Conservation (phyloP, 2,888 invertebrate genomes). For the Ceramica pisi region DNA sequence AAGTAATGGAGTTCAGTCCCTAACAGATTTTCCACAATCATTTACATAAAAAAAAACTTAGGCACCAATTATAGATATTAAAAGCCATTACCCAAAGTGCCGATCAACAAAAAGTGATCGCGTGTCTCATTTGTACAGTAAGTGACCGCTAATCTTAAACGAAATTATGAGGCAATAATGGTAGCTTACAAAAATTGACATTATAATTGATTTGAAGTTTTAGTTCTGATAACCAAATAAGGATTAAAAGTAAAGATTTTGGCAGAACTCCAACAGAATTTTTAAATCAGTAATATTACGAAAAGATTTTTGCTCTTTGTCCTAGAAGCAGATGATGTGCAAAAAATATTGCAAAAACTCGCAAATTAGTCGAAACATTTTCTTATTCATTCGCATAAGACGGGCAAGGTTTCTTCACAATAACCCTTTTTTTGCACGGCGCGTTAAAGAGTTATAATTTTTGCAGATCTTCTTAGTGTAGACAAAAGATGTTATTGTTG, state of each 20-base stretch:
- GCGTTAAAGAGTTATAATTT: constrained; percentile 85
- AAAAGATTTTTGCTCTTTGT: constrained; percentile 47
- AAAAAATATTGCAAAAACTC: constrained; percentile 66
- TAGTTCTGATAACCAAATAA: neutral
- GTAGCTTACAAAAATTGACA: constrained; percentile 19
- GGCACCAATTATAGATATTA: constrained; percentile 46
- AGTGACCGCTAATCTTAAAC: constrained; percentile 55
- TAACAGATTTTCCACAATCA: constrained; percentile 18
- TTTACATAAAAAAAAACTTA: constrained; percentile 39
- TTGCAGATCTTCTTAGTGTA: constrained; percentile 74
- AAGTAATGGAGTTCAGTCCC: neutral
- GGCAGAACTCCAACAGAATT: constrained; percentile 23
- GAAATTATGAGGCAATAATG: constrained; percentile 41
- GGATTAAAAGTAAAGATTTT: constrained; percentile 8
- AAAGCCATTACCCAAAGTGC: constrained; percentile 55
- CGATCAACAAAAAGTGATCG: constrained; percentile 53
- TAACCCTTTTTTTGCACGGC: constrained; percentile 77
- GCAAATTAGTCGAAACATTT: constrained; percentile 71
- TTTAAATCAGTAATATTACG: constrained; percentile 18
- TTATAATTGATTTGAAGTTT: constrained; percentile 28
- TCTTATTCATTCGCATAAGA: constrained; percentile 66
- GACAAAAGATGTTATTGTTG: constrained; percentile 82
- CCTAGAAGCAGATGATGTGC: constrained; percentile 50
- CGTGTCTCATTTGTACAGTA: constrained; percentile 57
- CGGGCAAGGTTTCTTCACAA: constrained; percentile 59